A percentile compares a stretch with the other conserved stretches of the same genome.
Evolutionary conservation across 1,140 invertebrate genomes (phyloP).

Genomic region (Zaprionus ghesquierei): DNA sequence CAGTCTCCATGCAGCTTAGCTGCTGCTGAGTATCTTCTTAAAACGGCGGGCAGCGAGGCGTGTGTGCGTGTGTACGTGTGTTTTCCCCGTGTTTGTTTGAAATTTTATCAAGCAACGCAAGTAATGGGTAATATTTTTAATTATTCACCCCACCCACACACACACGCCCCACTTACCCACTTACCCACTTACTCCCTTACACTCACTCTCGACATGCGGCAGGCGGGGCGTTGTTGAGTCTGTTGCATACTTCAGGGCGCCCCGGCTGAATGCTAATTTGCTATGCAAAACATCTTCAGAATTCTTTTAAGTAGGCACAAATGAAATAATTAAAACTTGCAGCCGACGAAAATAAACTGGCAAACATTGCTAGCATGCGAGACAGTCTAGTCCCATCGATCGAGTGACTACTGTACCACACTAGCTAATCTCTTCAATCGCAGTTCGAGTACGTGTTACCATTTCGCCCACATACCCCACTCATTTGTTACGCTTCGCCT

Average conservation of each 20-base stretch:
- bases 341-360: constrained; percentile 12
- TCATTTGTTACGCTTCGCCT: constrained; percentile 55
- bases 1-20: constrained; percentile 46
- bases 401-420: neutral
- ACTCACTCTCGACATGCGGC: neutral
- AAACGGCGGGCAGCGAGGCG: constrained; percentile 9
- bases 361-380: neutral
- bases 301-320: constrained; percentile 48
- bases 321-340: constrained; percentile 80
- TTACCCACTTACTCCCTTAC: neutral
- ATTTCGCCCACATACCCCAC: constrained; percentile 20
- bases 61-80: constrained; percentile 23
- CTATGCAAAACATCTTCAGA: constrained; percentile 79
- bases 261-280: constrained; percentile 67
- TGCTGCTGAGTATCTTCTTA: constrained; percentile 33
- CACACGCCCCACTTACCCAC: constrained; percentile 15
- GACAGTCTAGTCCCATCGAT: neutral
- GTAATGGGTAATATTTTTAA: constrained; percentile 82
- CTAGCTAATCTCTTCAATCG: neutral
- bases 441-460: constrained; percentile 7
- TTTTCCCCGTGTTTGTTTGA: constrained; percentile 61
- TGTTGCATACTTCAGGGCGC: constrained; percentile 46
- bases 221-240: neutral
- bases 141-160: constrained; percentile 54
- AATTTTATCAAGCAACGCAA: constrained; percentile 72